A percentile compares a stretch with the other conserved stretches of the same genome.
These are phyloP conservation scores for Perca fluviatilis DNA, from an alignment of 2,113 vertebrate species.

Conservation along the genomic window DNA sequence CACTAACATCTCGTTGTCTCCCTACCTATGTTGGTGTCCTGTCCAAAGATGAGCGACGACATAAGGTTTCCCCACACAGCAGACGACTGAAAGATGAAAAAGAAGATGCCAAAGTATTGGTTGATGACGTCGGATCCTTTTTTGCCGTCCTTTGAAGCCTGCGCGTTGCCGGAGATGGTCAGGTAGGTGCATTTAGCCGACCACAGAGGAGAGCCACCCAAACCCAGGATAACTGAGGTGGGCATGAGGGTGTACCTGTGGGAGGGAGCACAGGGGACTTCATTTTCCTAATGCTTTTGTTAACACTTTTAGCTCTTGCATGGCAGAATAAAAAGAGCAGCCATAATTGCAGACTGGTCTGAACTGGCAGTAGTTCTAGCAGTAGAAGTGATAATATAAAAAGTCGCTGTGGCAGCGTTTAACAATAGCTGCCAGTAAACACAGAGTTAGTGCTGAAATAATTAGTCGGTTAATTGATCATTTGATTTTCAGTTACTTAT, in stretches of 20 bases:
- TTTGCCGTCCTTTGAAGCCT: slow-evolving; percentile 81
- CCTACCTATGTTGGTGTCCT: slow-evolving; percentile 86
- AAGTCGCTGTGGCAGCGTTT: neutral
- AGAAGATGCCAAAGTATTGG: slow-evolving; percentile 96
- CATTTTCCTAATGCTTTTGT: neutral
- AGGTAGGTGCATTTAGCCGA: slow-evolving; percentile 95
- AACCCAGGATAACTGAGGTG: slow-evolving; percentile 92
- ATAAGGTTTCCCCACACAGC: slow-evolving; percentile 96
- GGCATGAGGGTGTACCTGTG: slow-evolving; percentile 93
- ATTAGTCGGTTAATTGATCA: no score
- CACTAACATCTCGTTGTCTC: neutral
- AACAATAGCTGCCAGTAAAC: no score
- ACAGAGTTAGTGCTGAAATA: no score
- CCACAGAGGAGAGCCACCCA: slow-evolving; percentile 95
- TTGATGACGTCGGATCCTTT: slow-evolving; percentile 87
- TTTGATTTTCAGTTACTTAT: no score
- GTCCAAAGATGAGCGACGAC: slow-evolving; percentile 93
- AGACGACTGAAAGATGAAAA: slow-evolving; percentile 94
- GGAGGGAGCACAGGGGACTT: neutral
- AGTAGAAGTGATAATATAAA: neutral
- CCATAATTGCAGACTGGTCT: neutral
- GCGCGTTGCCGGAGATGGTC: slow-evolving; percentile 86
- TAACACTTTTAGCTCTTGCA: neutral
- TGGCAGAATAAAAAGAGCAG: neutral
- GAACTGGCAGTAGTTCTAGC: neutral